Percentiles rank a stretch among this genome's conserved stretches.
These are phyloP conservation scores for Clarias batrachus DNA, from an alignment of 2,113 vertebrate species.

Conservation along the genomic window DNA sequence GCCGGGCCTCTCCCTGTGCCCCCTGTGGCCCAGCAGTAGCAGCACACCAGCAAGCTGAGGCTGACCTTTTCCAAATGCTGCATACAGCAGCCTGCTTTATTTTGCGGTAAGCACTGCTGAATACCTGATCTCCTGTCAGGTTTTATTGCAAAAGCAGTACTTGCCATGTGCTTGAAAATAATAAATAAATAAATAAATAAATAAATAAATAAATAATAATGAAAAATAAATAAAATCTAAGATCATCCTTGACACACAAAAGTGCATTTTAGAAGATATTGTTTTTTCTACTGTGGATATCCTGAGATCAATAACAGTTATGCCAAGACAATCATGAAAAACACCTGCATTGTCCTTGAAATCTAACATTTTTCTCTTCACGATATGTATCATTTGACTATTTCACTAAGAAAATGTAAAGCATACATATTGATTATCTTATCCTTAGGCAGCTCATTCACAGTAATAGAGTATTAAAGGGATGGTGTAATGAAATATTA, in stretches of 20 bases:
- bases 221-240: background rate
- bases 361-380: background rate
- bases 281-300: background rate
- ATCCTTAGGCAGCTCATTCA: constrained; percentile 13
- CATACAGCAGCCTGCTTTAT: constrained; percentile 35
- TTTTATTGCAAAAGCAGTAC: constrained; percentile 26
- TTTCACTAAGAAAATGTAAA: background rate
- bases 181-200: too few species aligned
- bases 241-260: background rate
- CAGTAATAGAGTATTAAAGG: constrained; percentile 3
- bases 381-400: background rate
- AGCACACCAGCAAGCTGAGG: constrained; percentile 42
- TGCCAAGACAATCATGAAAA: constrained; percentile 14
- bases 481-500: constrained; percentile 5
- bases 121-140: constrained; percentile 19
- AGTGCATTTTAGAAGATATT: constrained; percentile 1
- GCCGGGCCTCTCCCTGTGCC: constrained; percentile 39
- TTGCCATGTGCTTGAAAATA: background rate
- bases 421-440: background rate
- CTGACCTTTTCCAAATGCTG: constrained; percentile 52
- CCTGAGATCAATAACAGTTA: constrained; percentile 8
- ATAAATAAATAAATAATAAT: too few species aligned
- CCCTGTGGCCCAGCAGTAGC: constrained; percentile 43
- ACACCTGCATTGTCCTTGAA: background rate
- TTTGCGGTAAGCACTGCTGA: constrained; percentile 30